phyloP scores from a whole-genome alignment of 30 jellyfish, hydroid and myxozoan genomes.

The Hydractinia echinata region DNA sequence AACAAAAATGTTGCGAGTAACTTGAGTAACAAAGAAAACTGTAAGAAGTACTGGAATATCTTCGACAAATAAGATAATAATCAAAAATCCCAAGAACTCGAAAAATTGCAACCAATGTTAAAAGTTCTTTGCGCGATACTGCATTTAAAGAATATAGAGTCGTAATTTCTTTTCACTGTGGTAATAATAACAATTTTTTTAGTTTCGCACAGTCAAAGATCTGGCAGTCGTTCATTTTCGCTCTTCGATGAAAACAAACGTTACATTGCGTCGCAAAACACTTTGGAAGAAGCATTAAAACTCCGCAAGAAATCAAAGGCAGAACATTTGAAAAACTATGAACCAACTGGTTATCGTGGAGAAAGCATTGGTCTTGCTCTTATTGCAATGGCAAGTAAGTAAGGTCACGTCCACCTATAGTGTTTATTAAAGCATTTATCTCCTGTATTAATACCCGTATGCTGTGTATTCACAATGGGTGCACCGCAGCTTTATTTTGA shows the following conservation, averaged over 20 bases:
- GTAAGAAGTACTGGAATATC: too few species aligned
- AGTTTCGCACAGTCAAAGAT: background rate
- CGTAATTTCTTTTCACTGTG: too few species aligned
- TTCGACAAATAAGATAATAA: too few species aligned
- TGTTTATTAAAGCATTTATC: background rate
- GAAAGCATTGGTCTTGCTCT: slow-evolving; percentile 25
- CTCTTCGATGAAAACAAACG: background rate
- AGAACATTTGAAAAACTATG: slow-evolving; percentile 10
- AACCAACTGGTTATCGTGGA: slow-evolving; percentile 14
- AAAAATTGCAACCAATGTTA: too few species aligned
- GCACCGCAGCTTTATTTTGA: too few species aligned
- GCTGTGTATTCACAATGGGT: background rate
- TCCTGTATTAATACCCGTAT: background rate
- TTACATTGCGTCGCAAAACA: background rate
- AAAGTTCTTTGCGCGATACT: too few species aligned
- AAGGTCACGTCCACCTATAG: too few species aligned
- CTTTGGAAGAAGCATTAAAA: slow-evolving; percentile 5
- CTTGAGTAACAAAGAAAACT: too few species aligned
- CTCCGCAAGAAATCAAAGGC: background rate
- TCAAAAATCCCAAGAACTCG: too few species aligned
- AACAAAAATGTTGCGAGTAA: too few species aligned
- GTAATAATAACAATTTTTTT: background rate
- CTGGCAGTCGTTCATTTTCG: background rate
- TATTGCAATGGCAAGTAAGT: slow-evolving; percentile 30
- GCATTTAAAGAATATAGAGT: too few species aligned